Evolutionary conservation across 1,140 invertebrate genomes (phyloP).

Genomic region (Drosophila neocordata): DNA sequence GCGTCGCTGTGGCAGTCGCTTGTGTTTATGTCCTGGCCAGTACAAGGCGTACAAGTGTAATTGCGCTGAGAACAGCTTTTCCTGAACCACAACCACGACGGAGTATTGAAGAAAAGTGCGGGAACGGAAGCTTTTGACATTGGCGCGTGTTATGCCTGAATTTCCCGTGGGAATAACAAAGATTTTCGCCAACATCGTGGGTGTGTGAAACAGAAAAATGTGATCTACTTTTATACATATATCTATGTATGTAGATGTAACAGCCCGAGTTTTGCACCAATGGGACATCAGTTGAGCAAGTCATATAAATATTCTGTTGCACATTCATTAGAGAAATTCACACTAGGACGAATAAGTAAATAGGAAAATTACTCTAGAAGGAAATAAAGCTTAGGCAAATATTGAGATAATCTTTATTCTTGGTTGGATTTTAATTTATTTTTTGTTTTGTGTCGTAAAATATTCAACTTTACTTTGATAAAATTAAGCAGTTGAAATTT

Average conservation of each 20-base stretch:
- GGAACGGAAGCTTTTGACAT: conserved; percentile 22
- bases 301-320: background rate
- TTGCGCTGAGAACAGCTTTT: conserved; percentile 60
- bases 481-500: no score
- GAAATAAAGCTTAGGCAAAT: background rate
- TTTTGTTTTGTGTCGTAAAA: no score
- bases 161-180: conserved; percentile 67
- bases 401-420: background rate
- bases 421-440: background rate
- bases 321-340: background rate
- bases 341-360: background rate
- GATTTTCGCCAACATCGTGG: conserved; percentile 51
- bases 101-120: background rate
- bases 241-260: background rate
- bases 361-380: background rate
- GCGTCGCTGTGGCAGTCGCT: conserved; percentile 61
- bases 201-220: conserved; percentile 53
- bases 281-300: background rate
- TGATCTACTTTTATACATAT: background rate
- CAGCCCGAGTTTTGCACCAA: background rate
- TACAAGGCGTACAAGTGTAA: conserved; percentile 57
- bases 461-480: no score
- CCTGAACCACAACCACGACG: background rate
- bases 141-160: conserved; percentile 43
- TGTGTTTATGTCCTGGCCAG: conserved; percentile 41